Percentiles rank a stretch among this genome's conserved stretches.
Evolutionary conservation across 2,888 invertebrate species (phyloP).

Genomic region (Hofmannophila pseudospretella): DNA sequence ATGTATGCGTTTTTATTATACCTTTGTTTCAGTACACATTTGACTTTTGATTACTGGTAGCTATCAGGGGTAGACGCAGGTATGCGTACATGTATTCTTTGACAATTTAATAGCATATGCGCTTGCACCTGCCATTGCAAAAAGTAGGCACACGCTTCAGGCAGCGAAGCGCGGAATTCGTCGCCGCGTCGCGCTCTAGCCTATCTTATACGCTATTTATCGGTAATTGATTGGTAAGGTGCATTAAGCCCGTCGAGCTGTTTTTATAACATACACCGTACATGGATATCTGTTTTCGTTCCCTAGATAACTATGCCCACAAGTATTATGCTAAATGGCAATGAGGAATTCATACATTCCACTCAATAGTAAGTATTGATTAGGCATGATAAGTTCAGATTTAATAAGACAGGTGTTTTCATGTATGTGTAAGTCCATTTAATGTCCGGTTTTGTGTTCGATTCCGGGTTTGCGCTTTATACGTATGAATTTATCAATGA

Average conservation of each 20-base stretch:
- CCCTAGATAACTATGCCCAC: constrained; percentile 9
- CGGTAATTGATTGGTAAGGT: constrained; percentile 75
- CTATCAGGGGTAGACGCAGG: constrained; percentile 49
- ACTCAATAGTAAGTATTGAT: too few species aligned
- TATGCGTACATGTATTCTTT: constrained; percentile 63
- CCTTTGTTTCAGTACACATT: constrained; percentile 13
- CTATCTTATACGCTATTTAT: constrained; percentile 72
- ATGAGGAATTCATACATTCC: too few species aligned
- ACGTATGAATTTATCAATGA: too few species aligned
- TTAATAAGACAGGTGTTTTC: too few species aligned
- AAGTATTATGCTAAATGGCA: too few species aligned
- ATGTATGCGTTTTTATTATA: background rate
- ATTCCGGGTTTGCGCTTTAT: too few species aligned
- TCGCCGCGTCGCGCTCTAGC: constrained; percentile 60
- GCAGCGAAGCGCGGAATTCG: constrained; percentile 71
- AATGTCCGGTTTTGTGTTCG: too few species aligned
- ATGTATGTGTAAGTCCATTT: too few species aligned
- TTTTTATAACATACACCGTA: constrained; percentile 48
- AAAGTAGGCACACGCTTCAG: constrained; percentile 73
- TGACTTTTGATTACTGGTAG: constrained; percentile 63
- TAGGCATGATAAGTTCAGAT: too few species aligned
- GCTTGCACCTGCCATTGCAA: constrained; percentile 71
- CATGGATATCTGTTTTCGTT: constrained; percentile 36
- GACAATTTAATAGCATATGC: constrained; percentile 78
- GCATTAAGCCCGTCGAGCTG: constrained; percentile 46